Base-by-base conservation (phyloP, 2,888 invertebrate genomes). In the Tineola bisselliella region DNA sequence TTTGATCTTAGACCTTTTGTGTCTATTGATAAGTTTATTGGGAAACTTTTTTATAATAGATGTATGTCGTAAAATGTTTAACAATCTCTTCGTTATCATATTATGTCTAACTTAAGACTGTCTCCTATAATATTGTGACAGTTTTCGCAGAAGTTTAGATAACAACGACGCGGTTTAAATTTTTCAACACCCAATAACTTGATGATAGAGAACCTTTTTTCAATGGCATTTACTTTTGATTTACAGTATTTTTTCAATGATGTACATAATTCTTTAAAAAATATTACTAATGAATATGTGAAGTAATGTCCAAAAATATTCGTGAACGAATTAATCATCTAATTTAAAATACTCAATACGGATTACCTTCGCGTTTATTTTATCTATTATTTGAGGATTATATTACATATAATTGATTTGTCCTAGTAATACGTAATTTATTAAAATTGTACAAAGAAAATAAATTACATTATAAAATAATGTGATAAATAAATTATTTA, bases 41-140 rank as follows among this genome's bases (percentile, higher is more conserved):
- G 1, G 12, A 57, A 19, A 1, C n/a, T 33, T 59, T 38, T 44
- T 15, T 17, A 33, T n/a, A 61, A 12, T 10, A 38, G 43, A 56
- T 60, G 54, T 19, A 44, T 15, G 59, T 58, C 61, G 63, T 38
- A 38, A 38, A 38, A n/a, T 38, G n/a, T 38, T 38, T 38, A 12
- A 25, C 25, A 38, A 38, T 10, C 10, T 38, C 38, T 38, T 38
- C 38, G 5, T 38, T 48, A 48, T 48, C 48, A 48, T 48, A 38
- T 48, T 48, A 48, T 48, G 48, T 48, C 48, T 48, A 48, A 48
- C 15, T 48, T 13, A 48, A 3, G 48, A 48, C 15, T 17, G 48
- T 17, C 15, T n/a, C 48, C 13, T 13, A 48, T 48, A 48, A 48
- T 48, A 48, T 48, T 48, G 13, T 48, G 48, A 48, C 48, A 48